Base-by-base conservation (phyloP, 2,113 vertebrate species). In the Gobiocypris rarus region DNA sequence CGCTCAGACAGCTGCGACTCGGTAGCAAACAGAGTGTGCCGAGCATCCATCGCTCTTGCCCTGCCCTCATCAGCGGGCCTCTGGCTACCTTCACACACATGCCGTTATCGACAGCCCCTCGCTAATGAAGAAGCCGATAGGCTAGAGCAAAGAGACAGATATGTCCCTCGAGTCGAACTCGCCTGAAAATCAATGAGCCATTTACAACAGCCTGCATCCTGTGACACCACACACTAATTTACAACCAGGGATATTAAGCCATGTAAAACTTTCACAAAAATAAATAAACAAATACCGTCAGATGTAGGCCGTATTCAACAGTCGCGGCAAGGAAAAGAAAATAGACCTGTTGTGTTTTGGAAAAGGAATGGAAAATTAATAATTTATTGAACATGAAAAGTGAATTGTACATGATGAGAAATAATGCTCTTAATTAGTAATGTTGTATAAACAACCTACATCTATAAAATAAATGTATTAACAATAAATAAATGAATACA, bases 61-160 rank as follows among this genome's bases (percentile, higher is more conserved):
- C 52, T 17, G 52, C 50, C 52, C 75, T 75, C 54, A 75, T 61
- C 71, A 63, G 31, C 26, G 52, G 22, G 52, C 76, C 80, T 15
- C 67, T 24, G 34, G 70, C 75, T 74, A 50, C 85, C 65, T 75
- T 80, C 81, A 56, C 83, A 87, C 70, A 81, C 63, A 54, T 52
- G 17, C 24, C 1, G 54, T 67, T 85, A 88, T 81, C 75, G 85
- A 88, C 87, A 79, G 75, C 48, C 61, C 28, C 54, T 83, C 54
- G 75, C 85, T 89, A 89, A 85, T 77, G 81, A 89, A 85, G 81
- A 82, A 54, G 77, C 81, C 85, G 52, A 83, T 78, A 79, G 81
- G 63, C 85, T 83, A 65, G 58, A 83, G 86, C 87, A 50, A 13
- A 50, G 28, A 87, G 81, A 85, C 15, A 80, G 81, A 85, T 81